Percentiles rank a stretch among this genome's conserved stretches.
These are phyloP conservation scores for Upupa epops DNA, from an alignment of 2,113 vertebrate genomes.

Conservation along the genomic window DNA sequence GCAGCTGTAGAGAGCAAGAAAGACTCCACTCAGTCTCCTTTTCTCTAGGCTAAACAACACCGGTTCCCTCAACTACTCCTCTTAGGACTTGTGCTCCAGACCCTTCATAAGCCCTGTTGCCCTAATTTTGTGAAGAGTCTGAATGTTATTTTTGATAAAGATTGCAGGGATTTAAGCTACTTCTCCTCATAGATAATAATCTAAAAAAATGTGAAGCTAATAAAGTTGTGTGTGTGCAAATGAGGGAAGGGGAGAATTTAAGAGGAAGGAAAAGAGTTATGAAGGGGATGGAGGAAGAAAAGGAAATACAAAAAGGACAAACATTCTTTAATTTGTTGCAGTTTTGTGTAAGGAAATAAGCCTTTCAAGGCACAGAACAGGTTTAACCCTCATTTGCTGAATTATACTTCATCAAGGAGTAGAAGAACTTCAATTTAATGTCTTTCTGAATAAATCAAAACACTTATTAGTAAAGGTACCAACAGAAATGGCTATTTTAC, in stretches of 20 bases:
- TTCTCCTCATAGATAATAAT: conserved; percentile 28
- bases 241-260: not conserved
- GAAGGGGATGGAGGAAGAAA: not conserved
- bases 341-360: conserved; percentile 11
- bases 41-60: no score
- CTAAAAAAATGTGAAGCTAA: conserved; percentile 17
- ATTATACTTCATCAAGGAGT: conserved; percentile 6
- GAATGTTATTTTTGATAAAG: conserved; percentile 53
- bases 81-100: no score
- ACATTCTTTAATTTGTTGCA: not conserved
- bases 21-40: no score
- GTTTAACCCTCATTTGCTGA: conserved; percentile 17
- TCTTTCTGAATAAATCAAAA: conserved; percentile 26
- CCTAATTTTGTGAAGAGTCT: not conserved
- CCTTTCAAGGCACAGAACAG: not conserved
- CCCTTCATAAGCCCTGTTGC: no score
- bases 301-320: not conserved
- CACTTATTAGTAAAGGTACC: conserved; percentile 12
- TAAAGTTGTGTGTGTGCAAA: not conserved
- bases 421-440: conserved; percentile 40
- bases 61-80: no score
- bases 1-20: no score
- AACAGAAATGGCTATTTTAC: conserved; percentile 48
- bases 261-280: not conserved
- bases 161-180: conserved; percentile 12